Conservation (phyloP, 2,888 invertebrate genomes). For the Hemicrepidius hirtus region DNA sequence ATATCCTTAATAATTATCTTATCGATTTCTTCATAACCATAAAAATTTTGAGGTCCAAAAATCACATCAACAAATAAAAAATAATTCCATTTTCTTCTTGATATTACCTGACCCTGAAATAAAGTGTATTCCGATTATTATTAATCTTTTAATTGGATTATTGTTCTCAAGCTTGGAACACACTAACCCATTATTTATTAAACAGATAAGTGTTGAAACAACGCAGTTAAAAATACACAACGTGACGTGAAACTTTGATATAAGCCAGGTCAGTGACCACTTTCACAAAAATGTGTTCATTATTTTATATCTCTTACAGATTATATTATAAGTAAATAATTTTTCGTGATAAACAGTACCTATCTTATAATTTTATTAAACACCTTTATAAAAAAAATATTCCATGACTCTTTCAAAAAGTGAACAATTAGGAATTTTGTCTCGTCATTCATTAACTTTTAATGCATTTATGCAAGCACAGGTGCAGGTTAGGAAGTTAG, state of each 20-base stretch:
- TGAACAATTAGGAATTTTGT: not conserved
- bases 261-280: conserved; percentile 51
- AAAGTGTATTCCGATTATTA: conserved; percentile 9
- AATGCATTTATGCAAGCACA: conserved; percentile 3
- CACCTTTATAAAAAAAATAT: too few relatives aligned
- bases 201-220: conserved; percentile 43
- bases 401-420: too few relatives aligned
- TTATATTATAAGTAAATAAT: conserved; percentile 29
- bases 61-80: not conserved
- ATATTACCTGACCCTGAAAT: conserved; percentile 29
- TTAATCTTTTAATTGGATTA: conserved; percentile 34
- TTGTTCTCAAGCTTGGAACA: conserved; percentile 42
- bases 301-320: not conserved
- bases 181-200: conserved; percentile 53
- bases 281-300: conserved; percentile 7
- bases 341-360: conserved; percentile 14
- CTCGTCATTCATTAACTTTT: not conserved
- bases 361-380: too few relatives aligned
- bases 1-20: not conserved
- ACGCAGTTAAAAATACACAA: conserved; percentile 48
- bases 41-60: not conserved
- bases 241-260: conserved; percentile 47
- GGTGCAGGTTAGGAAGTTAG: not conserved
- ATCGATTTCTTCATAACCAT: not conserved
- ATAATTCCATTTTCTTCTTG: conserved; percentile 14